These are phyloP conservation scores for Xylocopa sonorina DNA, from an alignment of 1,140 invertebrate genomes.

Conservation along the genomic window DNA sequence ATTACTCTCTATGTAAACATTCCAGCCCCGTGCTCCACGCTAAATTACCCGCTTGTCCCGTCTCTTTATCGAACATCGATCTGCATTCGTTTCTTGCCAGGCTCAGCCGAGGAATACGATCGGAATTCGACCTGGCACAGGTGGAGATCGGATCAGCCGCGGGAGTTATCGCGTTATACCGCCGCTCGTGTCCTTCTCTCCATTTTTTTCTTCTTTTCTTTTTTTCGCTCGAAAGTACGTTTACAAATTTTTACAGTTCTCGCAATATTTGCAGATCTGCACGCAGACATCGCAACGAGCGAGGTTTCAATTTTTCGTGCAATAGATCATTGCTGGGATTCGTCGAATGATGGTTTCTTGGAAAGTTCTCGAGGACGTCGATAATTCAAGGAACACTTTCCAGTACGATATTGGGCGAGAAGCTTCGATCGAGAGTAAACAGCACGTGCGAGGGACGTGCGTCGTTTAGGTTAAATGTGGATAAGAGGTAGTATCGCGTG, in stretches of 20 bases:
- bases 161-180: background rate
- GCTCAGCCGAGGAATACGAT: background rate
- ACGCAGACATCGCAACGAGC: background rate
- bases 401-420: too few species aligned
- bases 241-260: background rate
- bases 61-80: slow-evolving; percentile 38
- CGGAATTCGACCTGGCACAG: slow-evolving; percentile 37
- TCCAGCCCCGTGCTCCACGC: slow-evolving; percentile 32
- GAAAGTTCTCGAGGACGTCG: too few species aligned
- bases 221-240: background rate
- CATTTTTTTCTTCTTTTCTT: too few species aligned
- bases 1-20: slow-evolving; percentile 55
- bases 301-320: background rate
- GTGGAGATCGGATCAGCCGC: slow-evolving; percentile 7
- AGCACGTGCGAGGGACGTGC: too few species aligned
- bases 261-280: background rate
- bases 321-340: background rate
- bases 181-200: too few species aligned
- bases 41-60: slow-evolving; percentile 48
- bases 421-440: too few species aligned
- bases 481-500: too few species aligned
- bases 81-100: slow-evolving; percentile 28
- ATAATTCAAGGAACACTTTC: too few species aligned
- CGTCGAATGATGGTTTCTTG: too few species aligned
- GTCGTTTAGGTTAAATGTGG: too few species aligned